Evolutionary conservation across 2,113 vertebrate genomes (phyloP), one percentile per base, ranked within the genome.

Genomic region (Trematomus loennbergii): DNA sequence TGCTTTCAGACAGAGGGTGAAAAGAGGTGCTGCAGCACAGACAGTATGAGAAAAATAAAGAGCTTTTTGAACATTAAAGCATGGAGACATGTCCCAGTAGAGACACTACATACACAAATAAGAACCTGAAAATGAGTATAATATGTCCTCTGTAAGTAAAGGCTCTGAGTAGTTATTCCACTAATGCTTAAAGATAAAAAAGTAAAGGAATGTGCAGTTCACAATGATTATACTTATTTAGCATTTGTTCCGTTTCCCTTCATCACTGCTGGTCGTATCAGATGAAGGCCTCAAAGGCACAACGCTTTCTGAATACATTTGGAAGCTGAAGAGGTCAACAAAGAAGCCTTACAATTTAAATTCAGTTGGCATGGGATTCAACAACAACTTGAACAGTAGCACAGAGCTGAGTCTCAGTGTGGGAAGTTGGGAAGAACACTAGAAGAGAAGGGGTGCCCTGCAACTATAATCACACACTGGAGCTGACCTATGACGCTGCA

Each of bases 321-420:
- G 18, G n/a, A 33, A 17, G 49, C 29, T 36, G 69, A 79, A 22
- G 52, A 68, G 64, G 50, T 73, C 63, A 71, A 77, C 70, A 79
- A 82, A 86, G 78, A 60, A 11, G 59, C 81, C 77, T 90, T 82
- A 55, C 13, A 78, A 90, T 81, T 87, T 46, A 87, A 84, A 86
- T 87, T 72, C 40, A 61, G 22, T 18, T 4, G 74, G 48, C 62
- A 22, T 54, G 55, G 48, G 60, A 63, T 48, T 68, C 57, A 40
- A 22, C 59, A 55, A 45, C 5, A 79, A 78, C 64, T 76, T 86
- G 58, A 16, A 43, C 49, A 29, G 66, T 25, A 57, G 10, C 43
- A 55, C 50, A 59, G 50, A 52, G 59, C 43, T 9, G 45, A 53
- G 59, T 12, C 53, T 46, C 54, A 55, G 13, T 18, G 45, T 43